Conservation (phyloP, 2,888 invertebrate genomes). For the Clivina fossor region DNA sequence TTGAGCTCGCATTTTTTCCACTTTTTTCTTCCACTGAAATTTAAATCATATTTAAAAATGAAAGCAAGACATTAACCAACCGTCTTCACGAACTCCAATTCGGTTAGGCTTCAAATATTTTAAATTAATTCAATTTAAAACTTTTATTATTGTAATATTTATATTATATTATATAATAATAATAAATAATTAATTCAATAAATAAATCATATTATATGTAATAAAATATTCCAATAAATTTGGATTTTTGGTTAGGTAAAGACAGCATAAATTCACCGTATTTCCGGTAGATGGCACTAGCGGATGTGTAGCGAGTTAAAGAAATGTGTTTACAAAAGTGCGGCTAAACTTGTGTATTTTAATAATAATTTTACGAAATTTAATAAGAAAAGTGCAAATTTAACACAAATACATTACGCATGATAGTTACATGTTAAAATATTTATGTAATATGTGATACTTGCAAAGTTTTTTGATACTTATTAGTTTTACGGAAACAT, state of each 20-base stretch:
- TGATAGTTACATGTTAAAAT: too few relatives aligned
- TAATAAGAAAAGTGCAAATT: too few relatives aligned
- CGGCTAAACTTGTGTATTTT: too few relatives aligned
- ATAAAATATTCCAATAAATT: background rate
- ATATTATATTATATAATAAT: too few relatives aligned
- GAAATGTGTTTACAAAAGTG: too few relatives aligned
- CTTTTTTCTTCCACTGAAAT: constrained; percentile 66
- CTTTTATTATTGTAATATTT: background rate
- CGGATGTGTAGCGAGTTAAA: too few relatives aligned
- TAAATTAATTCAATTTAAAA: background rate
- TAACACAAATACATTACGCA: too few relatives aligned
- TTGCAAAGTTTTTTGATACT: too few relatives aligned
- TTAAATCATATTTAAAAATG: constrained; percentile 6
- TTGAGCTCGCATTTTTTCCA: constrained; percentile 65
- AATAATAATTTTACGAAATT: too few relatives aligned
- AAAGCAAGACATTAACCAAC: constrained; percentile 4
- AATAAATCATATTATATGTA: too few relatives aligned
- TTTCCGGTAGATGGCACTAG: background rate
- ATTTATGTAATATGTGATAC: too few relatives aligned
- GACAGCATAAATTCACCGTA: background rate
- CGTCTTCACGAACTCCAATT: background rate
- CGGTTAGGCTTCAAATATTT: background rate
- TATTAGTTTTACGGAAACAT: background rate
- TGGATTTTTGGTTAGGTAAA: background rate
- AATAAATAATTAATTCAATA: too few relatives aligned